Evolutionary conservation across 2,888 invertebrate genomes (phyloP).

Genomic region (Copidosoma aretas): DNA sequence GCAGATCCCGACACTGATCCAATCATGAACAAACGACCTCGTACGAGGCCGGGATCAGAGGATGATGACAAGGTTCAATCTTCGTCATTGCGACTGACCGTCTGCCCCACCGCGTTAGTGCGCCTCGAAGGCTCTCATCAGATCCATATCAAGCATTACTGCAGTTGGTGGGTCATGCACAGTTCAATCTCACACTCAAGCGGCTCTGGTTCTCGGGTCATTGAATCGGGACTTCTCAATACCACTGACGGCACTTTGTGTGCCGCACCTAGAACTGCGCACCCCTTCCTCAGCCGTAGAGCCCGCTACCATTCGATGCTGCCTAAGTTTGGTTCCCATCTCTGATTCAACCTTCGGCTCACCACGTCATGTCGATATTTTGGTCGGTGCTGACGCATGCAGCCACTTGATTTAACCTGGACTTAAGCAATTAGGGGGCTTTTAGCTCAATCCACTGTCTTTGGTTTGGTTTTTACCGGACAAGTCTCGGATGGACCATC

Average conservation of each 20-base stretch:
- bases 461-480: background rate
- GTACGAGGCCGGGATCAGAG: background rate
- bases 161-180: too few relatives aligned
- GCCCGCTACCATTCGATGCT: background rate
- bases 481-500: background rate
- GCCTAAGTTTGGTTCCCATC: too few relatives aligned
- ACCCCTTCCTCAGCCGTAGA: background rate
- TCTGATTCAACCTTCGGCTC: background rate
- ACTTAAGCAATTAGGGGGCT: background rate
- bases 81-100: background rate
- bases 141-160: background rate
- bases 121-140: background rate
- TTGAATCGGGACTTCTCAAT: too few relatives aligned
- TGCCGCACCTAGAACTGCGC: too few relatives aligned
- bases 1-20: background rate
- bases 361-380: background rate
- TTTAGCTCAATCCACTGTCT: too few relatives aligned
- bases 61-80: background rate
- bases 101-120: too few relatives aligned
- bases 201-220: too few relatives aligned
- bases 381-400: too few relatives aligned
- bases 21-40: background rate
- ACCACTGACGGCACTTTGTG: too few relatives aligned
- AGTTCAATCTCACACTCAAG: background rate
- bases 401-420: background rate